Conservation (phyloP, 2,888 invertebrate genomes). For the Syrista parreyssii region DNA sequence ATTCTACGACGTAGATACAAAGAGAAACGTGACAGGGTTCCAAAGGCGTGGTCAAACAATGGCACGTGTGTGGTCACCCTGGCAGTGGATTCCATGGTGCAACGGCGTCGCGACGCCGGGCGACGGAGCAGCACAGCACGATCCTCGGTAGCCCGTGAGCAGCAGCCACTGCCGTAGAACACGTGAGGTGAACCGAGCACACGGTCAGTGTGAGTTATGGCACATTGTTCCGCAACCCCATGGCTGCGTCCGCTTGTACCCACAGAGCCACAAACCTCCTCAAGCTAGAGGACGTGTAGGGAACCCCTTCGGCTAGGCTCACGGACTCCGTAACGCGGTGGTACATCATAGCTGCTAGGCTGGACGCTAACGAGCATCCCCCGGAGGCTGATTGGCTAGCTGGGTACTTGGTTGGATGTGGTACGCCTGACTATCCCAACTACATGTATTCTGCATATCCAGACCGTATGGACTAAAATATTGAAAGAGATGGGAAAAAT, state of each 20-base stretch:
- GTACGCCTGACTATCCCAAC: neutral
- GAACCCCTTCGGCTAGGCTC: constrained; percentile 29
- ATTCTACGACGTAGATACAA: constrained; percentile 8
- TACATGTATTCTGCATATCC: too few species aligned
- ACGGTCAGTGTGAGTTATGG: constrained; percentile 46
- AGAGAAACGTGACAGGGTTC: constrained; percentile 5
- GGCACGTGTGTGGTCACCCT: neutral
- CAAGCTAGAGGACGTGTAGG: constrained; percentile 10
- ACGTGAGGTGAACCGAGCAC: constrained; percentile 26
- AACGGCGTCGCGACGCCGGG: neutral
- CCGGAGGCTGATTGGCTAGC: neutral
- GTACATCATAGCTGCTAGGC: constrained; percentile 39
- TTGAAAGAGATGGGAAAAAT: too few species aligned
- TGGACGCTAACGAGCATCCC: constrained; percentile 45
- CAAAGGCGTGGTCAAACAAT: neutral
- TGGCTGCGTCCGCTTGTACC: constrained; percentile 29
- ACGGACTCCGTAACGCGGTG: constrained; percentile 32
- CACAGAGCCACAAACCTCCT: constrained; percentile 42
- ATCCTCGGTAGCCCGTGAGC: constrained; percentile 7
- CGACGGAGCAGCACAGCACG: neutral
- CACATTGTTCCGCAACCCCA: constrained; percentile 48
- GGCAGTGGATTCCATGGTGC: neutral
- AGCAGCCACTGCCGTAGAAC: constrained; percentile 24
- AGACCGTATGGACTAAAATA: too few species aligned
- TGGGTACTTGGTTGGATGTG: neutral